Evolutionary conservation across 64 coral and sea anemone genomes (phyloP).

Genomic region (Catalaphyllia jardinei): DNA sequence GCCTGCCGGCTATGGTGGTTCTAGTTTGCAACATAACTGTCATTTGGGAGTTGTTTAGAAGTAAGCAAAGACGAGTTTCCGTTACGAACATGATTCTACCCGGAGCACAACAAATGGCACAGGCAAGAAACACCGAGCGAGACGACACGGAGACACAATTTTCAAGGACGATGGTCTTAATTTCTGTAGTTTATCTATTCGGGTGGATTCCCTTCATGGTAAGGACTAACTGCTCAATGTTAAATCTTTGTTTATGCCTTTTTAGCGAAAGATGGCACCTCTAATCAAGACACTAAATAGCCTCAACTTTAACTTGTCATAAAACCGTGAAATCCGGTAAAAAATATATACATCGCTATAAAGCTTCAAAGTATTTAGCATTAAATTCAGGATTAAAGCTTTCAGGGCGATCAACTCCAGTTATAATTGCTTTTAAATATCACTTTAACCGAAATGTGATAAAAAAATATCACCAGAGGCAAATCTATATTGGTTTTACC

Average conservation of each 20-base stretch:
- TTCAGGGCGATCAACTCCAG: too few species aligned
- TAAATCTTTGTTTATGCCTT: not conserved
- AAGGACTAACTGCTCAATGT: constrained; percentile 6
- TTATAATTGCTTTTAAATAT: too few species aligned
- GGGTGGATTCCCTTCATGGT: constrained; percentile 90
- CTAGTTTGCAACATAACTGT: constrained; percentile 80
- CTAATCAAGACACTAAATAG: not conserved
- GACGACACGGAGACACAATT: constrained; percentile 73
- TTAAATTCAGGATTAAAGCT: too few species aligned
- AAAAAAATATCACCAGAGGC: too few species aligned
- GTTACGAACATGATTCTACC: constrained; percentile 25
- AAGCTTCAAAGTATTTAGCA: too few species aligned
- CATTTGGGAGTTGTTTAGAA: constrained; percentile 59
- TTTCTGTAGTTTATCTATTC: constrained; percentile 74
- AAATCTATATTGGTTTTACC: too few species aligned
- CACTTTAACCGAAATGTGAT: too few species aligned
- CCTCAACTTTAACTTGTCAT: too few species aligned
- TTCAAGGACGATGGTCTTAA: constrained; percentile 79
- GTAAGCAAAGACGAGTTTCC: constrained; percentile 21
- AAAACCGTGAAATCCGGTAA: too few species aligned
- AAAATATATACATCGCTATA: too few species aligned
- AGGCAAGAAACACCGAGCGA: not conserved
- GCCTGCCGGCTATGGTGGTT: constrained; percentile 53
- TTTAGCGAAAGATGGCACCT: not conserved
- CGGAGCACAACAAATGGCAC: not conserved